phyloP scores from a whole-genome alignment of 2,797 vertebrate genomes.

The Benthosema pterotum region DNA sequence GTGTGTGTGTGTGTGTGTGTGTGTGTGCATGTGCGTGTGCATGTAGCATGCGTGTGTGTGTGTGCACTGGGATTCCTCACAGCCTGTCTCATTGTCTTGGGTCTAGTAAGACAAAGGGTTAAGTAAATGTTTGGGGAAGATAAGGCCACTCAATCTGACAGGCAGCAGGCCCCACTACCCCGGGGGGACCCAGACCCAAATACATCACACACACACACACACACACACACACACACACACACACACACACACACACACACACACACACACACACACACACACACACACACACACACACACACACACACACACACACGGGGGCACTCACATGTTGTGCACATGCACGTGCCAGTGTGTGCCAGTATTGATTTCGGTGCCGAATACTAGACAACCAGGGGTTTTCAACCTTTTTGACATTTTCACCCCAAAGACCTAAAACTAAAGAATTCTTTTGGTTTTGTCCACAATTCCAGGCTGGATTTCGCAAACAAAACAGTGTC shows the following conservation, averaged over 20 bases:
- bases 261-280: slow-evolving; percentile 26
- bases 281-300: slow-evolving; percentile 18
- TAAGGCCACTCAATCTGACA: slow-evolving; percentile 86
- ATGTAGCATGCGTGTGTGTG: slow-evolving; percentile 21
- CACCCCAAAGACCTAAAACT: too few relatives aligned
- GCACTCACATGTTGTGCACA: too few relatives aligned
- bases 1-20: slow-evolving; percentile 26
- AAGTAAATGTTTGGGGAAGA: slow-evolving; percentile 90
- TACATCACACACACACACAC: slow-evolving; percentile 72
- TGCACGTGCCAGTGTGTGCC: too few relatives aligned
- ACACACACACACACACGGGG: slow-evolving; percentile 23
- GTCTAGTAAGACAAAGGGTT: slow-evolving; percentile 87
- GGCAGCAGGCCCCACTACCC: slow-evolving; percentile 84
- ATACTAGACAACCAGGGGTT: too few relatives aligned
- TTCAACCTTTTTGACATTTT: too few relatives aligned
- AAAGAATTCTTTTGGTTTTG: too few relatives aligned
- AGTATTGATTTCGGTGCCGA: too few relatives aligned
- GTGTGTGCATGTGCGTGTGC: slow-evolving; percentile 25
- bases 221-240: slow-evolving; percentile 77
- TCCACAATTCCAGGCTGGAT: too few relatives aligned
- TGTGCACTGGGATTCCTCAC: slow-evolving; percentile 67
- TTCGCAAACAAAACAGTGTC: too few relatives aligned
- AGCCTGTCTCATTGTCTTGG: slow-evolving; percentile 79
- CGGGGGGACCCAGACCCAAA: slow-evolving; percentile 78
- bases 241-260: slow-evolving; percentile 38